Conservation (phyloP, 2,888 invertebrate genomes). For the Diarsia dahlii region DNA sequence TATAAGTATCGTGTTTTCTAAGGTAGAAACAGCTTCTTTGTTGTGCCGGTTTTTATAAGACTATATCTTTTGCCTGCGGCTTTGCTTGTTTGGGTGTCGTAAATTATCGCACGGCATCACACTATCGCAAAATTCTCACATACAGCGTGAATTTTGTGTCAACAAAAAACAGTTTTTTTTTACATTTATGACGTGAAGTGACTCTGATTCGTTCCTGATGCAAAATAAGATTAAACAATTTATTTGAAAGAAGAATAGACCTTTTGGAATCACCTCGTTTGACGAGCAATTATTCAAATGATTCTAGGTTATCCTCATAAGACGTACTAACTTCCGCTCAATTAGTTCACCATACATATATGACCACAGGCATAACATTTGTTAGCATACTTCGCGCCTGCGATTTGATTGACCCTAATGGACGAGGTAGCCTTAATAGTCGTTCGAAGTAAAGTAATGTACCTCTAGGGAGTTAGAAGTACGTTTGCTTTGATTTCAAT, state of each 20-base stretch:
- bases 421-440: conserved; percentile 22
- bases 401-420: conserved; percentile 45
- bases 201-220: neutral
- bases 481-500: conserved; percentile 7
- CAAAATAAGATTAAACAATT: neutral
- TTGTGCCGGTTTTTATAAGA: too few species aligned
- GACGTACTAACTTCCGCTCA: neutral
- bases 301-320: neutral
- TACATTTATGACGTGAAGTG: too few species aligned
- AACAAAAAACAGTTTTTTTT: too few species aligned
- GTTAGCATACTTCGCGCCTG: conserved; percentile 6
- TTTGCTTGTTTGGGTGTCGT: too few species aligned
- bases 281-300: neutral
- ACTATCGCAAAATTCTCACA: too few species aligned
- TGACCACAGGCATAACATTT: conserved; percentile 7
- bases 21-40: too few species aligned
- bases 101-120: too few species aligned
- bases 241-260: neutral
- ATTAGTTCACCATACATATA: neutral
- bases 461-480: neutral
- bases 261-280: neutral
- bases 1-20: too few species aligned
- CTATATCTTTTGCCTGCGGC: too few species aligned
- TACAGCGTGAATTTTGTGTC: too few species aligned
- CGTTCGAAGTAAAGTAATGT: conserved; percentile 26